Conservation (phyloP, 2,888 invertebrate species). For the Helleia helle region DNA sequence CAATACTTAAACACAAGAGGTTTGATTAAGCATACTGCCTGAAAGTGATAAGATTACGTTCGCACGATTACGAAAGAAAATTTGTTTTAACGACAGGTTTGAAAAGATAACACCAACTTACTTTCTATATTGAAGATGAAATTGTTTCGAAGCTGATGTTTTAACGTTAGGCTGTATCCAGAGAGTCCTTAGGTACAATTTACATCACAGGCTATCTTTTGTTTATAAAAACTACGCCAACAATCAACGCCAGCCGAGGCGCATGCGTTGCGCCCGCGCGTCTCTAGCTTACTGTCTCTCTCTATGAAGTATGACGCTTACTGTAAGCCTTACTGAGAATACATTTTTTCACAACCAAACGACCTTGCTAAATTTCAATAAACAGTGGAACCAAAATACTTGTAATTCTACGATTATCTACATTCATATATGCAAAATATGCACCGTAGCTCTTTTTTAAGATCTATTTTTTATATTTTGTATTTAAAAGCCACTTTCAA, state of each 20-base stretch:
- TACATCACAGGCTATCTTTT: no score
- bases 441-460: no score
- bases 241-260: slow-evolving; percentile 28
- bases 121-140: neutral
- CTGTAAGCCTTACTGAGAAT: slow-evolving; percentile 17
- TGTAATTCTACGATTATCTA: no score
- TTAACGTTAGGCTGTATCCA: no score
- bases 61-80: slow-evolving; percentile 3
- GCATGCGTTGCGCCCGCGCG: slow-evolving; percentile 61
- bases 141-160: slow-evolving; percentile 14
- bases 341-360: slow-evolving; percentile 10
- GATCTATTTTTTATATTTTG: no score
- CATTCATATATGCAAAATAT: no score
- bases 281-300: slow-evolving; percentile 39
- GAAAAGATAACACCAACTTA: slow-evolving; percentile 3
- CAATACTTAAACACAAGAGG: neutral
- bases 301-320: slow-evolving; percentile 16
- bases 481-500: no score
- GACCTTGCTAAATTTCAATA: slow-evolving; percentile 4
- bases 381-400: no score
- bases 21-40: neutral
- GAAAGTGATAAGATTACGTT: slow-evolving; percentile 1
- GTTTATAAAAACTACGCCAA: no score
- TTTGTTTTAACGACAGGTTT: neutral
- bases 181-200: no score